Evolutionary conservation across 2,113 vertebrate genomes (phyloP).

Genomic region (Butorides virescens): DNA sequence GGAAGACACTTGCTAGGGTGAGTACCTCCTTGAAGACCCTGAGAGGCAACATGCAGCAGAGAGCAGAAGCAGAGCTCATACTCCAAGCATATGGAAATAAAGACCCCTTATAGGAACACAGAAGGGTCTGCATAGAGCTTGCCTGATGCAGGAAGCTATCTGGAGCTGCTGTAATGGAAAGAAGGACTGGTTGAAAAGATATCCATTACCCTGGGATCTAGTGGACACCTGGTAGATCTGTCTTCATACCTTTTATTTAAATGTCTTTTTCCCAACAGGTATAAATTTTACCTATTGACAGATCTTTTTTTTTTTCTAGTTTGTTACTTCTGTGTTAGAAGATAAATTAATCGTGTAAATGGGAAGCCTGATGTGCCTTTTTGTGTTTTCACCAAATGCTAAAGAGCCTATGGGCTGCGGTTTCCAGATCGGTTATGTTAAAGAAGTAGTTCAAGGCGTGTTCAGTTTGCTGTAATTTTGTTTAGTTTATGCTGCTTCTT

Average conservation of each 20-base stretch:
- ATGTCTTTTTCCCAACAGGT: neutral
- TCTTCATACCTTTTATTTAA: neutral
- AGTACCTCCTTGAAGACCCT: neutral
- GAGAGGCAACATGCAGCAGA: neutral
- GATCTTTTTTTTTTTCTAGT: neutral
- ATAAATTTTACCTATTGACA: neutral
- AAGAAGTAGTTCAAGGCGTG: neutral
- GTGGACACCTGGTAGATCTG: neutral
- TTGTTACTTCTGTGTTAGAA: neutral
- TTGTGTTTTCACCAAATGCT: neutral
- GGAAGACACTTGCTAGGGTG: neutral
- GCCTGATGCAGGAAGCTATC: neutral
- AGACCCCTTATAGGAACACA: neutral
- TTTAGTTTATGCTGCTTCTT: neutral
- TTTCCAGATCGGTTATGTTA: neutral
- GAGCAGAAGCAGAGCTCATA: neutral
- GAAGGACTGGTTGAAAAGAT: neutral
- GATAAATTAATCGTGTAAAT: neutral
- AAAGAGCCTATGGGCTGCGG: neutral
- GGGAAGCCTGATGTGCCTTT: neutral
- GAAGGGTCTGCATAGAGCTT: neutral
- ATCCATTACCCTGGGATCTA: neutral
- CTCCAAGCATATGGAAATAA: neutral
- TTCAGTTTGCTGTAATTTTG: neutral
- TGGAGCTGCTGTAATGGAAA: neutral